Conservation (phyloP, 2,113 vertebrate species). For the Brachirus orientalis region DNA sequence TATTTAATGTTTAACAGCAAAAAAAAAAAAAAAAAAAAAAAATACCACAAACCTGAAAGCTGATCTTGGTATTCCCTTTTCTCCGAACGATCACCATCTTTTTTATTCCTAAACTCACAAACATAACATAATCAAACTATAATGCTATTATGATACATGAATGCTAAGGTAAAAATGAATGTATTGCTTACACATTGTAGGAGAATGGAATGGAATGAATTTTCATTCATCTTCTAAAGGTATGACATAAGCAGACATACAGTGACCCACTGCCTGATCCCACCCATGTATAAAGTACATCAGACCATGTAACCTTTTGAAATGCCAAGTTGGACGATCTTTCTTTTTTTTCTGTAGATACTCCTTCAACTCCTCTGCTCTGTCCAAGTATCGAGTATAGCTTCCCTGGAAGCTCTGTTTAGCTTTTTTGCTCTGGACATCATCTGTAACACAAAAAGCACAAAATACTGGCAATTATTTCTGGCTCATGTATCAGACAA, state of each 20-base stretch:
- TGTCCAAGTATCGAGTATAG: conserved; percentile 93
- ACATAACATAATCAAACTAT: neutral
- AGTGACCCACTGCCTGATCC: too few species aligned
- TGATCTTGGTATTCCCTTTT: conserved; percentile 98
- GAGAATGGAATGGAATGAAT: neutral
- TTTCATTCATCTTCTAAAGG: conserved; percentile 14
- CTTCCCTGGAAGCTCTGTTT: conserved; percentile 92
- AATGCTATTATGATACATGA: neutral
- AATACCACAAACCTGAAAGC: conserved; percentile 87
- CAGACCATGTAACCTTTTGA: conserved; percentile 91
- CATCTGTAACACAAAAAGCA: conserved; percentile 82
- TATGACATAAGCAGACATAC: conserved; percentile 3
- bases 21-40: too few species aligned
- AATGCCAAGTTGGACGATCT: conserved; percentile 86
- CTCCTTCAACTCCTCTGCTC: conserved; percentile 96
- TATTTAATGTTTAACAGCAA: too few species aligned
- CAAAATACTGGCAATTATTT: neutral
- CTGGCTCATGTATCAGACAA: neutral
- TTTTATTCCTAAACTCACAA: conserved; percentile 89
- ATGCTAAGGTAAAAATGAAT: too few species aligned
- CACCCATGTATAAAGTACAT: conserved; percentile 84
- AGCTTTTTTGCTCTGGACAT: conserved; percentile 94
- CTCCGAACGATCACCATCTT: conserved; percentile 94
- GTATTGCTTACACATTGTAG: neutral
- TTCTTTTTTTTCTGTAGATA: conserved; percentile 94